Base-by-base conservation (phyloP, 2,797 vertebrate genomes). In the Spinibarbus caldwelli region DNA sequence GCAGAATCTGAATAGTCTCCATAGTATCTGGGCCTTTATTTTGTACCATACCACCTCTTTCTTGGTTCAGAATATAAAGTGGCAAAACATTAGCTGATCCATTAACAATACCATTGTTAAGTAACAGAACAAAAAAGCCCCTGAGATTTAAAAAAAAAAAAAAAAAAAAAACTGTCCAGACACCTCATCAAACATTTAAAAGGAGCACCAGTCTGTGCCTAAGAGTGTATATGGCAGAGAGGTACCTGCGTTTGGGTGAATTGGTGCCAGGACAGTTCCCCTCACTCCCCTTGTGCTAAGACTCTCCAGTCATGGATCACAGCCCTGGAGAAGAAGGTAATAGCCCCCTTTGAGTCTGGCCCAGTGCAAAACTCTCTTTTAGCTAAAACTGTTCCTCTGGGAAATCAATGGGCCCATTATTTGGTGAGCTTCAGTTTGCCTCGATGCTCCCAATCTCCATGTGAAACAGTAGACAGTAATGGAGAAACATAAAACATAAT, bases 401-500 rank as follows among this genome's bases (percentile, higher is more conserved):
- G 95, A 95, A 96, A 96, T 96, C 95, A 96, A 96, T 96, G 94
- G 95, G 94, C 92, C 94, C 94, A 94, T 96, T 96, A 95, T 95
- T 95, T 94, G 93, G 93, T 93, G 93, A 92, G 94, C 94, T 90
- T 92, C 91, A 93, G 94, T 95, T 95, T 95, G 93, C 93, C 85
- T 94, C 91, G 93, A 95, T 92, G 94, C 94, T 94, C 93, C 93
- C 94, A 93, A 95, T 93, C 94, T 94, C 94, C 90, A 93, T 94
- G 95, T 97, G 97, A 97, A 98, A 98, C 96, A 94, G 96, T 96
- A 98, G 96, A 97, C 96, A 95, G 95, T 93, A 90, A 96, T 96
- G 95, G 96, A 95, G 95, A 97, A 97, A 97, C 96, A 97, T 97
- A 96, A 98, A 97, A 97, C 96, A 97, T 97, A 97, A 98, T 97